Conservation (phyloP, 2,113 vertebrate genomes). For the Hymenochirus boettgeri region DNA sequence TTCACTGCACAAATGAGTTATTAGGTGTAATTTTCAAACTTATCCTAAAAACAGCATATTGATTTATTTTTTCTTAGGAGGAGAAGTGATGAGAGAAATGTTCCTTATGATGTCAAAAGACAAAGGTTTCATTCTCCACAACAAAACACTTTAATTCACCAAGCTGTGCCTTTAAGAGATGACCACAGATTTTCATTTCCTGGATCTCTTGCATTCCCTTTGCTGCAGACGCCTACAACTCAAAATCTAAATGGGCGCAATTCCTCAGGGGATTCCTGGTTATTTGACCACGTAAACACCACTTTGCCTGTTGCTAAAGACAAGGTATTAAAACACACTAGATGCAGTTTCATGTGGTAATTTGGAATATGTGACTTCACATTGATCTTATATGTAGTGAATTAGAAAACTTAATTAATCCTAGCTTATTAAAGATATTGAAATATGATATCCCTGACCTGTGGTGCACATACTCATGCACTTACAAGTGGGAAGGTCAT, state of each 20-base stretch:
- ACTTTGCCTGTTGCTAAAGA: conserved; percentile 65
- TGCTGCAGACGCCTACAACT: conserved; percentile 22
- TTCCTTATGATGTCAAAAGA: conserved; percentile 64
- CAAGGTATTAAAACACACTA: conserved; percentile 62
- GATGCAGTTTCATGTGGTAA: neutral
- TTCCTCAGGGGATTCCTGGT: conserved; percentile 50
- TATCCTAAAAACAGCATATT: neutral
- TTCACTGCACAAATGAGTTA: neutral
- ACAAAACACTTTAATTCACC: conserved; percentile 51
- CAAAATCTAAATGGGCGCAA: conserved; percentile 48
- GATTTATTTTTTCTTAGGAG: conserved; percentile 70
- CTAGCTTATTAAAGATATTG: too few species aligned
- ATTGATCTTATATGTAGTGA: too few species aligned
- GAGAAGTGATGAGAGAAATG: conserved; percentile 54
- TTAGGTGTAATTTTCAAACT: conserved; percentile 1
- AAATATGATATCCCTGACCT: too few species aligned
- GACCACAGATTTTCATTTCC: conserved; percentile 48
- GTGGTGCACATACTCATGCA: too few species aligned
- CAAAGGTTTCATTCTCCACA: conserved; percentile 63
- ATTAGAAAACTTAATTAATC: too few species aligned
- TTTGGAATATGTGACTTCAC: too few species aligned
- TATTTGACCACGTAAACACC: conserved; percentile 47
- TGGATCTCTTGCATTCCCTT: conserved; percentile 28
- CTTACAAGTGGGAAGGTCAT: too few species aligned
- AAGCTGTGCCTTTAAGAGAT: conserved; percentile 61